Percentiles rank a stretch among this genome's conserved stretches.
Conservation (phyloP, 2,797 vertebrate genomes). For the Spheniscus humboldti region DNA sequence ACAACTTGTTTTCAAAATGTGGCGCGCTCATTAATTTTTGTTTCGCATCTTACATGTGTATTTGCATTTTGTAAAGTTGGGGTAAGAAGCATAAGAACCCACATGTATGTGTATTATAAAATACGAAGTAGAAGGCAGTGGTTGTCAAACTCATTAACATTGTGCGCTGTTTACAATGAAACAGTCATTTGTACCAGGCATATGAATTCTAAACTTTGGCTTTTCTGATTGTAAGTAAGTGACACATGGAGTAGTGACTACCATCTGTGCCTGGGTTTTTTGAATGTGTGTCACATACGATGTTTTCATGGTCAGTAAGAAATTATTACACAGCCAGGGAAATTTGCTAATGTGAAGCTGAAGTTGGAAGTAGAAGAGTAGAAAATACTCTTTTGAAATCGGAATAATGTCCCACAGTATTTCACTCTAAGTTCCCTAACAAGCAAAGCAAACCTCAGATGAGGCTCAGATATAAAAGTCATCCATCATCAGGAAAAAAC, state of each 20-base stretch:
- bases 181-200: background rate
- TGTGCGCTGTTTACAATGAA: background rate
- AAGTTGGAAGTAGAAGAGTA: background rate
- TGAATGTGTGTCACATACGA: background rate
- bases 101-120: background rate
- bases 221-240: background rate
- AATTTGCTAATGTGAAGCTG: background rate
- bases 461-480: background rate
- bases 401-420: background rate
- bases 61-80: background rate
- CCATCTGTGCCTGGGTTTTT: background rate
- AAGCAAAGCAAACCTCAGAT: background rate
- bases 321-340: background rate
- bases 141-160: background rate
- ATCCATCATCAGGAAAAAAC: background rate
- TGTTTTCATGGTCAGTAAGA: background rate
- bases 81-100: background rate
- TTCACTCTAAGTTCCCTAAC: background rate
- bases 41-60: background rate
- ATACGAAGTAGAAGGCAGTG: background rate
- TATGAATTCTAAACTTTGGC: background rate
- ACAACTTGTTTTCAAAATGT: background rate
- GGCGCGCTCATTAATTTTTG: background rate
- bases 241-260: background rate
- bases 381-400: background rate